These are phyloP conservation scores for Sisor rabdophorus DNA, from an alignment of 2,113 vertebrate species.

Conservation along the genomic window DNA sequence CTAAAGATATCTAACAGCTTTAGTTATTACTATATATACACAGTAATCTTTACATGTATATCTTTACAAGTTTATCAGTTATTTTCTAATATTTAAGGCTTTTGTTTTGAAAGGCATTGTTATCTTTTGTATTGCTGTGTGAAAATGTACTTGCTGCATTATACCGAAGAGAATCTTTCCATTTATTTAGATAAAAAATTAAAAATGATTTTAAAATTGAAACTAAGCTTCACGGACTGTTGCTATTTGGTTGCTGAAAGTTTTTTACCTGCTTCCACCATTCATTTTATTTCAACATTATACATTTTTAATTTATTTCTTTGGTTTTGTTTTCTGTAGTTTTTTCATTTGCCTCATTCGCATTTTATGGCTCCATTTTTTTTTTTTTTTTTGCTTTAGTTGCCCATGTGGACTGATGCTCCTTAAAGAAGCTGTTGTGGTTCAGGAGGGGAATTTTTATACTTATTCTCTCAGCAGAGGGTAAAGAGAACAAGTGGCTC, in stretches of 20 bases:
- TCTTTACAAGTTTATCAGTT: too few species aligned
- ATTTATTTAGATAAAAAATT: background rate
- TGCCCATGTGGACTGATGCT: conserved; percentile 35
- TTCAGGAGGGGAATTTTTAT: conserved; percentile 28
- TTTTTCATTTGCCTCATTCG: conserved; percentile 32
- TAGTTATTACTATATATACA: background rate
- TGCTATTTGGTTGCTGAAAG: background rate
- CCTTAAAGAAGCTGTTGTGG: conserved; percentile 39
- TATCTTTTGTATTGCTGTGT: background rate
- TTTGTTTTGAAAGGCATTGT: background rate
- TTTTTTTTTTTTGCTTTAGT: conserved; percentile 51
- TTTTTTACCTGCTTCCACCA: conserved; percentile 10
- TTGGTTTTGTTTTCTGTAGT: too few species aligned
- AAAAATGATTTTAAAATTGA: background rate
- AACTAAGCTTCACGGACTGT: background rate
- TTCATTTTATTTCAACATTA: too few species aligned
- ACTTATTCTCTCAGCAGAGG: conserved; percentile 32
- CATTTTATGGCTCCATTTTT: conserved; percentile 47
- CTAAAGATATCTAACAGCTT: too few species aligned
- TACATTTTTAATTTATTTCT: too few species aligned
- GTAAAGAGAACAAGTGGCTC: conserved; percentile 29
- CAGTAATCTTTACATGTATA: background rate
- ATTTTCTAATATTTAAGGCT: background rate
- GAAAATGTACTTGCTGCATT: background rate
- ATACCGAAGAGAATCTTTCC: background rate